These are phyloP conservation scores for Boloria selene DNA, from an alignment of 2,888 invertebrate species.

Conservation along the genomic window DNA sequence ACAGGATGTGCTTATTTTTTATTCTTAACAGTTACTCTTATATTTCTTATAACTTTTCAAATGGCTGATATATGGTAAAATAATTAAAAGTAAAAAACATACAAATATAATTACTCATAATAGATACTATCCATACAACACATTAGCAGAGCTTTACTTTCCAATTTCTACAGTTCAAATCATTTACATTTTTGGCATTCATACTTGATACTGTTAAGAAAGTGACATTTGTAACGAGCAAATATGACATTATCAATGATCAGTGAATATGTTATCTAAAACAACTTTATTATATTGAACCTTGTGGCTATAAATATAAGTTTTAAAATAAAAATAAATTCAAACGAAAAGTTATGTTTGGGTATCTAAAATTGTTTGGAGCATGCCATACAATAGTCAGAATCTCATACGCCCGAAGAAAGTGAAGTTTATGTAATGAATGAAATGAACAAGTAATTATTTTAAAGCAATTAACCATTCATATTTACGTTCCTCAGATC, in stretches of 20 bases:
- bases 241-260: conserved; percentile 30
- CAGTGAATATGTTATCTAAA: conserved; percentile 8
- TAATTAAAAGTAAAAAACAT: background rate
- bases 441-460: conserved; percentile 13
- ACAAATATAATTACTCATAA: background rate
- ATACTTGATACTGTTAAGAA: conserved; percentile 34
- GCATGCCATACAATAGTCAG: conserved; percentile 7
- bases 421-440: conserved; percentile 20
- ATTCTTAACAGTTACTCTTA: background rate
- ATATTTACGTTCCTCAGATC: conserved; percentile 1
- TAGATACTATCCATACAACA: background rate
- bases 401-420: conserved; percentile 19
- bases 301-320: background rate
- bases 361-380: conserved; percentile 11
- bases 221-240: conserved; percentile 34
- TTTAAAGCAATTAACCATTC: conserved; percentile 7
- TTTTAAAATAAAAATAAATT: background rate
- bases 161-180: conserved; percentile 24
- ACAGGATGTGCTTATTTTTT: conserved; percentile 12
- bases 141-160: conserved; percentile 17
- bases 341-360: conserved; percentile 9
- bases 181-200: conserved; percentile 31
- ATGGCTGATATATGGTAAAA: background rate
- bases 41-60: background rate
- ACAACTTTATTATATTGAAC: background rate